Evolutionary conservation across 1,140 invertebrate species (phyloP), one percentile per base, ranked within the genome.

Genomic region (Heliothis virescens): DNA sequence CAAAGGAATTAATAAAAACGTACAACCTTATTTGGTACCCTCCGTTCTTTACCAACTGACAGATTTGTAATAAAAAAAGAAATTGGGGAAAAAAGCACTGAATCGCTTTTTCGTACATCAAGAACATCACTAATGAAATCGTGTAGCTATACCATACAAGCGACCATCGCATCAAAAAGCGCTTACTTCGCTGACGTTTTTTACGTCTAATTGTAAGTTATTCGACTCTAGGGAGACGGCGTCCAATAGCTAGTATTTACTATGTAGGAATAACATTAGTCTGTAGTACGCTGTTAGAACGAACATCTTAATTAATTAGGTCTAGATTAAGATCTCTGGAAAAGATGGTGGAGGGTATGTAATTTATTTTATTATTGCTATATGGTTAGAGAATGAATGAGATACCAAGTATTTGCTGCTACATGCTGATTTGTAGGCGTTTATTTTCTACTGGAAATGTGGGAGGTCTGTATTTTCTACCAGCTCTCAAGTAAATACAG

Each of bases 161-260:
- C 72, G 72, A 57, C 72, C 41, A 60, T 75, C 72, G 82, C 83
- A 87, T 89, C 87, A 89, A 87, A 89, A 87, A 87, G 80, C 80
- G 84, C 85, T 87, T 87, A 89, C 83, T 79, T 73, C 81, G 73
- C 78, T 73, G 50, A 59, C 78, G 65, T 69, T 83, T 86, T 87
- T 87, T 86, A 81, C 82, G 50, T 82, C 81, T 85, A 86, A 89
- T 89, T 86, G 83, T 86, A 83, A 85, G 82, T 87, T 87, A 85
- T 86, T 83, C 75, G 74, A 80, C 69, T 69, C 82, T 76, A 71
- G 83, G 72, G 77, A 77, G 16, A 71, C 57, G 52, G 71, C 34
- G 79, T 80, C 67, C 76, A 82, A 77, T 80, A 77, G 65, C 65
- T 79, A 59, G 60, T 81, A 67, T 69, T 79, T 79, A 55, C 76